Percentiles rank a stretch among this genome's conserved stretches.
Evolutionary conservation across 2,888 invertebrate genomes (phyloP).

Genomic region (Acholoe squamosa): DNA sequence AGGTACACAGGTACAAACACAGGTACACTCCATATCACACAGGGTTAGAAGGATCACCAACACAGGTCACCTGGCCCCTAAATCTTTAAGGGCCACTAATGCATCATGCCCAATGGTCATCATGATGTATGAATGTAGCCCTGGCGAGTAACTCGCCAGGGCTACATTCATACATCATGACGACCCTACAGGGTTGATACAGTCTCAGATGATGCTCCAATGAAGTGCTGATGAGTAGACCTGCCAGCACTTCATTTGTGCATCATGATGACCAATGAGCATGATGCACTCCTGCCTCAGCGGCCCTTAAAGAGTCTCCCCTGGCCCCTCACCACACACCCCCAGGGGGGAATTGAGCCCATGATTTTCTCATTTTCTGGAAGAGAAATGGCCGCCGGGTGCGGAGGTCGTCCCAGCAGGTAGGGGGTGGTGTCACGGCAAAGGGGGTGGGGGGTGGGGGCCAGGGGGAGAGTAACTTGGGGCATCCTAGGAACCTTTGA

Average conservation of each 20-base stretch:
- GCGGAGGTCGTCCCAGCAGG: background rate
- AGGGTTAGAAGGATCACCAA: background rate
- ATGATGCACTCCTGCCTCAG: too few relatives aligned
- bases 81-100: too few relatives aligned
- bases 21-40: background rate
- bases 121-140: too few relatives aligned
- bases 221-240: too few relatives aligned
- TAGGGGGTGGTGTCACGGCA: conserved; percentile 8
- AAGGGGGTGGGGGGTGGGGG: background rate
- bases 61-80: conserved; percentile 5
- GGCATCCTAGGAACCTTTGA: background rate
- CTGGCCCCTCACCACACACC: background rate
- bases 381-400: background rate
- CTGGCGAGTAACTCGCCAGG: too few relatives aligned
- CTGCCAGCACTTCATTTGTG: too few relatives aligned
- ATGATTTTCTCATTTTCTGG: conserved; percentile 34
- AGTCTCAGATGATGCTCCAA: too few relatives aligned
- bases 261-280: too few relatives aligned
- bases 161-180: too few relatives aligned
- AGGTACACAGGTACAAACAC: background rate
- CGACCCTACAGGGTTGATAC: too few relatives aligned
- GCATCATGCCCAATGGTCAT: too few relatives aligned
- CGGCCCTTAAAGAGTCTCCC: too few relatives aligned
- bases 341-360: background rate
- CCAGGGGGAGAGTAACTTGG: background rate